phyloP scores from a whole-genome alignment of 2,797 vertebrate genomes.

The Thaleichthys pacificus region DNA sequence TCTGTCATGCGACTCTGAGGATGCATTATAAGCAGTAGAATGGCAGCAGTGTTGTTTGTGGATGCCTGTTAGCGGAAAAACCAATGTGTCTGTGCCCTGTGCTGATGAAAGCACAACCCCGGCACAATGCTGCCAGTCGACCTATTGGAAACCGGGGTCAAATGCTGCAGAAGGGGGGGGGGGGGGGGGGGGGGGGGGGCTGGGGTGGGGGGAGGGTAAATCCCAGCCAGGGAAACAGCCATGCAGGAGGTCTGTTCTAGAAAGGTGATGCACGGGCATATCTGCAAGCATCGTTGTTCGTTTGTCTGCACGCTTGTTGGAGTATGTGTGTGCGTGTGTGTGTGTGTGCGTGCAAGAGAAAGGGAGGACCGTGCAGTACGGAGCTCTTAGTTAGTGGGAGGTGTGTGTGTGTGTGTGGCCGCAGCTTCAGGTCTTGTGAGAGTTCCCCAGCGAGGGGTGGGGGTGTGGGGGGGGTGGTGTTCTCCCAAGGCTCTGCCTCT shows the following conservation, averaged over 20 bases:
- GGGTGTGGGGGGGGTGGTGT: neutral
- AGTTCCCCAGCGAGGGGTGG: conserved; percentile 28
- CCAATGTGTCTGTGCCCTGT: conserved; percentile 62
- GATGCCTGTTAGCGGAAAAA: conserved; percentile 61
- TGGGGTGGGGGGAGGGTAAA: conserved; percentile 20
- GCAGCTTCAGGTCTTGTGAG: conserved; percentile 42
- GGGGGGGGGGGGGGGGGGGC: neutral
- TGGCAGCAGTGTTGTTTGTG: conserved; percentile 70
- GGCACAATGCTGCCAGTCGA: conserved; percentile 70
- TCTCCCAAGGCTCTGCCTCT: conserved; percentile 33
- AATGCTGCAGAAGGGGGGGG: conserved; percentile 43
- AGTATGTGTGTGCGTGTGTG: conserved; percentile 19
- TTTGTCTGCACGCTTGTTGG: conserved; percentile 8
- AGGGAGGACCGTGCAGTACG: neutral
- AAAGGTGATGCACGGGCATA: conserved; percentile 23
- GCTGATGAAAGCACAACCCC: conserved; percentile 71
- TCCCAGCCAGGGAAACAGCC: conserved; percentile 65
- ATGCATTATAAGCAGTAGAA: conserved; percentile 64
- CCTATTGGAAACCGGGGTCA: conserved; percentile 63
- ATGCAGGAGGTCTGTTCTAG: conserved; percentile 68
- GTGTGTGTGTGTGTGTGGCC: conserved; percentile 19
- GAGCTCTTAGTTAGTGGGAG: neutral
- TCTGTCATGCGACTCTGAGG: conserved; percentile 67
- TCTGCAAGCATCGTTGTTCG: conserved; percentile 17
- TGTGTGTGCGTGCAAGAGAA: conserved; percentile 14